phyloP scores from a whole-genome alignment of 1,140 invertebrate species.

The Conopomorpha cramerella region DNA sequence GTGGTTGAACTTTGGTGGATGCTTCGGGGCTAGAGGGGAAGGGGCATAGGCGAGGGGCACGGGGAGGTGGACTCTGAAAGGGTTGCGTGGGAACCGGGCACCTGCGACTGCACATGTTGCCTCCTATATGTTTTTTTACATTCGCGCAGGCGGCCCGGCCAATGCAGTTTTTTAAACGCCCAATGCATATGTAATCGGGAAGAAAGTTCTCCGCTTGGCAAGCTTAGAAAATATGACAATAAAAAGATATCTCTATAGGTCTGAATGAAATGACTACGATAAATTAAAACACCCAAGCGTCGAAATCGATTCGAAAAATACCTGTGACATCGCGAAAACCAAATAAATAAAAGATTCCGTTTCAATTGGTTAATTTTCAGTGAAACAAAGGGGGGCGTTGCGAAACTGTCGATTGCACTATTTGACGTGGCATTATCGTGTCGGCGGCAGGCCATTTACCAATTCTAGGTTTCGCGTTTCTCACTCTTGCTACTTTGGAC shows the following conservation, averaged over 20 bases:
- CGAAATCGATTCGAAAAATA: no score
- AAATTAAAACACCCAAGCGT: no score
- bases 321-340: no score
- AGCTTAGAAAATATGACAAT: no score
- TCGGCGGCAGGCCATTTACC: conserved; percentile 32
- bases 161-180: conserved; percentile 58
- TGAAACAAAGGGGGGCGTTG: conserved; percentile 23
- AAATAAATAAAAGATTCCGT: no score
- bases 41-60: background rate
- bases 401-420: conserved; percentile 46
- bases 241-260: conserved; percentile 1
- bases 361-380: conserved; percentile 13
- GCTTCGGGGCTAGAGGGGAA: conserved; percentile 5
- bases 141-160: conserved; percentile 45
- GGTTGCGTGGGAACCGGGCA: conserved; percentile 57
- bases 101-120: conserved; percentile 56
- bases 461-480: conserved; percentile 31
- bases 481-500: no score
- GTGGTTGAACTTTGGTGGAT: conserved; percentile 21
- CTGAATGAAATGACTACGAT: background rate
- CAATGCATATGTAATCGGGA: no score
- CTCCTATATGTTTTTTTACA: conserved; percentile 47
- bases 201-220: no score
- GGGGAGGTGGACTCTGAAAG: conserved; percentile 39
- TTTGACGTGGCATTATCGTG: conserved; percentile 49